These are phyloP conservation scores for Parazoanthus atlanticus DNA, from an alignment of 92 coral and sea anemone genomes.

Conservation along the genomic window DNA sequence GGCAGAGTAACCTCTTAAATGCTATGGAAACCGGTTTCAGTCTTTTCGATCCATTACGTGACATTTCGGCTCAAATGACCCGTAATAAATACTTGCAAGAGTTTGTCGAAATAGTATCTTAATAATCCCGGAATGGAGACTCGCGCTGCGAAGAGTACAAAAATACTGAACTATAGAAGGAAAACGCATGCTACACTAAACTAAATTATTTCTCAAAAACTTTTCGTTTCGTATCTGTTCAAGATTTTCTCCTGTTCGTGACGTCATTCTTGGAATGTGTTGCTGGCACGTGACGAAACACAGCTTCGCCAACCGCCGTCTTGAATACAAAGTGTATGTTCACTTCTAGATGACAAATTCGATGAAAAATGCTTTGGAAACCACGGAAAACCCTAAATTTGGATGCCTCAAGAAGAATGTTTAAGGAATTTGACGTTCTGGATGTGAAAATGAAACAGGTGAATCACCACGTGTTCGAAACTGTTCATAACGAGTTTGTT, in stretches of 20 bases:
- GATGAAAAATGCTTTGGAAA: not conserved
- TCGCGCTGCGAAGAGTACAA: not conserved
- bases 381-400: not conserved
- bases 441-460: constrained; percentile 4
- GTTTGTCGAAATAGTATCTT: not conserved
- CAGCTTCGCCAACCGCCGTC: not conserved
- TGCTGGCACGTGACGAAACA: not conserved
- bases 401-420: not conserved
- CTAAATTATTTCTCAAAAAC: not conserved
- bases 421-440: not conserved
- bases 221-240: not conserved
- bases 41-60: not conserved
- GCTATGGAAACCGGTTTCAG: constrained; percentile 8
- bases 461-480: constrained; percentile 32
- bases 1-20: not conserved
- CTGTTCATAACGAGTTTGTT: constrained; percentile 18
- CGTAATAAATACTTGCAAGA: not conserved
- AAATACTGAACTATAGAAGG: not conserved
- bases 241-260: not conserved
- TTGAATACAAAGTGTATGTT: constrained; percentile 1
- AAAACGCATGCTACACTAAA: not conserved
- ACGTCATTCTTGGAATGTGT: not conserved
- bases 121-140: not conserved
- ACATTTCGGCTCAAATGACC: not conserved
- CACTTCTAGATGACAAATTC: not conserved